phyloP scores from a whole-genome alignment of 2,797 vertebrate species.

The Crenichthys baileyi region DNA sequence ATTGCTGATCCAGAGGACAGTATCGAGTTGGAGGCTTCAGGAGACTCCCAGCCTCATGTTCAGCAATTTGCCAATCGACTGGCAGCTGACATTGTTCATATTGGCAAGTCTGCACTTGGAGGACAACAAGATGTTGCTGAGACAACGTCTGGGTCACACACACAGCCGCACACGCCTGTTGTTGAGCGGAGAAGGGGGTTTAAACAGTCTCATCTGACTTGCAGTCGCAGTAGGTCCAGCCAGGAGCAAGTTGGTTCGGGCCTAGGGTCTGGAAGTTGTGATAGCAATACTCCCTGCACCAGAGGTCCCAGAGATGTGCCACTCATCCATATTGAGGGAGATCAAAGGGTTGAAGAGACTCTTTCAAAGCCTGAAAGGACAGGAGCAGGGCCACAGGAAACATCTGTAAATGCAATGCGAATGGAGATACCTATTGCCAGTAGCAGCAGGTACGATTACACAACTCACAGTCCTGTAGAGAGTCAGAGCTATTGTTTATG shows the following conservation, averaged over 20 bases:
- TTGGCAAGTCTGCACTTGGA: conserved; percentile 81
- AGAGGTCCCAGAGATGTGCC: conserved; percentile 88
- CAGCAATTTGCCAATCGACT: conserved; percentile 85
- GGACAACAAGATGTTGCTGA: conserved; percentile 80
- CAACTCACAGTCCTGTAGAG: conserved; percentile 15
- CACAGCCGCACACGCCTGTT: conserved; percentile 60
- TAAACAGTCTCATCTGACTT: conserved; percentile 72
- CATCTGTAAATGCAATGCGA: conserved; percentile 63
- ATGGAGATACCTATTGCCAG: conserved; percentile 50
- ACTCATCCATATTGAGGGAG: conserved; percentile 94
- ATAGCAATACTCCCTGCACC: conserved; percentile 47
- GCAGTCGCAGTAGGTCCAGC: conserved; percentile 62
- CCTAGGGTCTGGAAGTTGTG: conserved; percentile 39
- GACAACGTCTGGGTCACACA: conserved; percentile 30
- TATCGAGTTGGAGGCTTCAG: conserved; percentile 76
- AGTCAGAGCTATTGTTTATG: conserved; percentile 6
- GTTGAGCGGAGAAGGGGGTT: conserved; percentile 77
- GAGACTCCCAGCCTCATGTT: conserved; percentile 80
- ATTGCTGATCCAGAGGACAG: conserved; percentile 83
- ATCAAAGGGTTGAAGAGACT: conserved; percentile 85
- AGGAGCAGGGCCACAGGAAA: conserved; percentile 62
- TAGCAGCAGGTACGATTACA: conserved; percentile 82
- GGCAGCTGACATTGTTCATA: conserved; percentile 85
- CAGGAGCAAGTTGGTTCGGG: conserved; percentile 66
- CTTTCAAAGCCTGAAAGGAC: conserved; percentile 54